A percentile compares a stretch with the other conserved stretches of the same genome.
Evolutionary conservation across 2,888 invertebrate species (phyloP).

Genomic region (Embidobia sp.): DNA sequence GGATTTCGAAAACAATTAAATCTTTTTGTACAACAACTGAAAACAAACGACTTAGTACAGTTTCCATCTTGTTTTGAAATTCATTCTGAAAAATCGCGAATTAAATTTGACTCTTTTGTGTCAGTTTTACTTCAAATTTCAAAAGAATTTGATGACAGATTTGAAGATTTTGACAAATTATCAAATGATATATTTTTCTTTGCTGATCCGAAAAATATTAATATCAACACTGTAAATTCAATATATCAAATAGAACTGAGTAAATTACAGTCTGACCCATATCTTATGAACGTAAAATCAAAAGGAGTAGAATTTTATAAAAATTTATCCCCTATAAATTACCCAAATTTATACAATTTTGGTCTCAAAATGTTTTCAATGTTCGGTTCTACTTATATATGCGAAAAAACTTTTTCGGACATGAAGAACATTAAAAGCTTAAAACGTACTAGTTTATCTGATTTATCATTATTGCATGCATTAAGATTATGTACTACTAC

Average conservation of each 20-base stretch:
- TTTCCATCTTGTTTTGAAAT: constrained; percentile 2
- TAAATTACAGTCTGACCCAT: constrained; percentile 4
- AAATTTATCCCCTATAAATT: background rate
- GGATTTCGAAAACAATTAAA: constrained; percentile 1
- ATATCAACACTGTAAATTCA: no score
- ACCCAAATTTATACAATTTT: constrained; percentile 5
- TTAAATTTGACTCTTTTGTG: no score
- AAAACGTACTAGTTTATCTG: background rate
- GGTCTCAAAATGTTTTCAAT: constrained; percentile 19
- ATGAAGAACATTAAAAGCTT: constrained; percentile 8
- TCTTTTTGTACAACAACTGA: background rate
- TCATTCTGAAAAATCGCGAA: no score
- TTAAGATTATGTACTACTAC: constrained; percentile 4
- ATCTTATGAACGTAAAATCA: background rate
- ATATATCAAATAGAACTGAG: constrained; percentile 2
- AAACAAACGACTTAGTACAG: background rate
- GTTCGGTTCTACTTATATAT: constrained; percentile 19
- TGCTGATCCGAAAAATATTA: no score
- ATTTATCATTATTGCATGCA: background rate
- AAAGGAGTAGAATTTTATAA: constrained; percentile 3
- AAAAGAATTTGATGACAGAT: no score
- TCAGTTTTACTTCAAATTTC: no score
- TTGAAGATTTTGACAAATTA: constrained; percentile 12
- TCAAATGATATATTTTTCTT: no score
- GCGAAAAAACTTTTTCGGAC: constrained; percentile 20